A percentile compares a stretch with the other conserved stretches of the same genome.
Conservation (phyloP, 2,797 vertebrate species). For the Oryzias dopingdopingensis region DNA sequence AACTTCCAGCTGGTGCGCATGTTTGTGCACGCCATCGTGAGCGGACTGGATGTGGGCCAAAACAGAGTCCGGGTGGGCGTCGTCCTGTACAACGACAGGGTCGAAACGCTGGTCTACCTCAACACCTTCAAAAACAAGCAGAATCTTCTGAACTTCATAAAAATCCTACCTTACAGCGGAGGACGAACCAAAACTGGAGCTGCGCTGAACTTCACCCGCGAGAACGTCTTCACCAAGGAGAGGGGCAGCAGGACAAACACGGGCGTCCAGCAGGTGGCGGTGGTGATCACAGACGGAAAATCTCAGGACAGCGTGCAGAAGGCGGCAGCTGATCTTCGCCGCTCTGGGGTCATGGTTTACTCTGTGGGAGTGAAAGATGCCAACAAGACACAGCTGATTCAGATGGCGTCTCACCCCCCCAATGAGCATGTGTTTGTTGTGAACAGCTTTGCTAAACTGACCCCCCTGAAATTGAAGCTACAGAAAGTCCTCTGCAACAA, state of each 20-base stretch:
- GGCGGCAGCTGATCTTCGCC: conserved; percentile 70
- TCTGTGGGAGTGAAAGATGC: conserved; percentile 72
- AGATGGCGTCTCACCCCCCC: conserved; percentile 79
- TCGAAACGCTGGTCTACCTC: conserved; percentile 63
- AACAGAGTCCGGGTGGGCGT: conserved; percentile 69
- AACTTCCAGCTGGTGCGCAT: conserved; percentile 70
- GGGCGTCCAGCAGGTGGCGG: conserved; percentile 77
- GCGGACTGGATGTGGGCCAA: conserved; percentile 53
- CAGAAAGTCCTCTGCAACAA: conserved; percentile 76
- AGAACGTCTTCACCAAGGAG: conserved; percentile 62
- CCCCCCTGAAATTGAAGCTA: conserved; percentile 63
- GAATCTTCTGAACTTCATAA: conserved; percentile 70
- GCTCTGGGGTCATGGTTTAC: conserved; percentile 72
- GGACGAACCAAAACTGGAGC: conserved; percentile 64
- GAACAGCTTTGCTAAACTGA: conserved; percentile 73
- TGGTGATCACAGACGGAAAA: conserved; percentile 79
- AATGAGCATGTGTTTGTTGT: conserved; percentile 69
- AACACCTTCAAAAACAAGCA: conserved; percentile 54
- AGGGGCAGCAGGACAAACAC: conserved; percentile 69
- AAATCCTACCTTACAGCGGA: conserved; percentile 57
- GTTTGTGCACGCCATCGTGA: conserved; percentile 72
- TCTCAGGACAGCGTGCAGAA: conserved; percentile 71
- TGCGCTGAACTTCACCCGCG: conserved; percentile 75
- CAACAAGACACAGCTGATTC: conserved; percentile 53
- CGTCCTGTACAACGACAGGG: conserved; percentile 64